phyloP scores from a whole-genome alignment of 1,140 invertebrate genomes.

The Leptinotarsa texana region DNA sequence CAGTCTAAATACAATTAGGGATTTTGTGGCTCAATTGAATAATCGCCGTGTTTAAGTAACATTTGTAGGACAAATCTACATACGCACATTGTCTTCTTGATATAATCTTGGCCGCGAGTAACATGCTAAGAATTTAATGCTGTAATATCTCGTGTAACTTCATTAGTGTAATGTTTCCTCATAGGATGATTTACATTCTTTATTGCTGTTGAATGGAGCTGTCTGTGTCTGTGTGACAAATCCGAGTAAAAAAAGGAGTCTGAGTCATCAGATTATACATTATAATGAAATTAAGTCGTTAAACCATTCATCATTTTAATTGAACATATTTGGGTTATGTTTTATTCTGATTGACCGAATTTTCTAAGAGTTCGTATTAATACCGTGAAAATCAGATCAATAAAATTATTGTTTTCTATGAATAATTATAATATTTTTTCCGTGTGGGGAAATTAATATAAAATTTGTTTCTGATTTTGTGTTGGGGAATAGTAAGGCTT shows the following conservation, averaged over 20 bases:
- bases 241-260: background rate
- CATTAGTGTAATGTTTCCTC: slow-evolving; percentile 8
- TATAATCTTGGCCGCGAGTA: slow-evolving; percentile 16
- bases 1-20: slow-evolving; percentile 12
- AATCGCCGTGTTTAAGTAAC: slow-evolving; percentile 19
- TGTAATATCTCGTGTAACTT: slow-evolving; percentile 12
- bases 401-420: no score
- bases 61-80: slow-evolving; percentile 19
- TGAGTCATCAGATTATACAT: slow-evolving; percentile 1
- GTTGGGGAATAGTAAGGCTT: no score
- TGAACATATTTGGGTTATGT: no score
- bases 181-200: slow-evolving; percentile 3
- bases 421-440: no score
- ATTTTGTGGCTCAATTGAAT: slow-evolving; percentile 19
- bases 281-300: background rate
- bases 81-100: slow-evolving; percentile 18
- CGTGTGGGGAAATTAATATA: no score
- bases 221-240: background rate
- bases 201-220: slow-evolving; percentile 8
- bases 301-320: background rate
- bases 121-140: slow-evolving; percentile 9
- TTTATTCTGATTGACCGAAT: no score
- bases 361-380: no score
- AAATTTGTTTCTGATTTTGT: no score
- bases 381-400: no score